These are phyloP conservation scores for Colistium nudipinnis DNA, from an alignment of 2,113 vertebrate genomes.

Conservation along the genomic window DNA sequence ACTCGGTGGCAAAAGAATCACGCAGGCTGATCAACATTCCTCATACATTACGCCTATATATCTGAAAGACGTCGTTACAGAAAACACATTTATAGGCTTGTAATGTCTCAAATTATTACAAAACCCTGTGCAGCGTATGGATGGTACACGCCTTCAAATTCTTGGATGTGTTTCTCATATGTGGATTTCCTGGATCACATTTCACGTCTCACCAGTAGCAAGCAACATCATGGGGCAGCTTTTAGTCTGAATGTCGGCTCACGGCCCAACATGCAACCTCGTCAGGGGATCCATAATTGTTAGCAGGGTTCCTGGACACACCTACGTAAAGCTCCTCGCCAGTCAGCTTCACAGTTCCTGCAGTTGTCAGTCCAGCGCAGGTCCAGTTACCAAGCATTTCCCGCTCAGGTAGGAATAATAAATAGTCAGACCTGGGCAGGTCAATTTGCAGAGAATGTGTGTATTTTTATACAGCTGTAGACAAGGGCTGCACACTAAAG, in stretches of 20 bases:
- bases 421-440: slow-evolving; percentile 62
- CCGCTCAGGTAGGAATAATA: slow-evolving; percentile 77
- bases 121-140: background rate
- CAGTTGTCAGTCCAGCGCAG: slow-evolving; percentile 41
- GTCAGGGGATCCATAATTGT: slow-evolving; percentile 24
- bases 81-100: background rate
- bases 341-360: slow-evolving; percentile 21
- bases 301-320: slow-evolving; percentile 27
- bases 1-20: too few relatives aligned
- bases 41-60: too few relatives aligned
- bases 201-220: slow-evolving; percentile 1
- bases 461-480: slow-evolving; percentile 70
- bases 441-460: slow-evolving; percentile 65
- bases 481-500: slow-evolving; percentile 58
- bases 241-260: background rate
- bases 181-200: background rate
- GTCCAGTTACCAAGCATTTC: slow-evolving; percentile 79
- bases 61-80: too few relatives aligned
- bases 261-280: background rate
- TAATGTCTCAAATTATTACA: background rate
- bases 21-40: too few relatives aligned
- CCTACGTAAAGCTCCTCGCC: slow-evolving; percentile 30
- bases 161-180: background rate
- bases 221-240: background rate
- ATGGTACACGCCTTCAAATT: background rate